Conservation (phyloP, 2,113 vertebrate species). For the Parus major region DNA sequence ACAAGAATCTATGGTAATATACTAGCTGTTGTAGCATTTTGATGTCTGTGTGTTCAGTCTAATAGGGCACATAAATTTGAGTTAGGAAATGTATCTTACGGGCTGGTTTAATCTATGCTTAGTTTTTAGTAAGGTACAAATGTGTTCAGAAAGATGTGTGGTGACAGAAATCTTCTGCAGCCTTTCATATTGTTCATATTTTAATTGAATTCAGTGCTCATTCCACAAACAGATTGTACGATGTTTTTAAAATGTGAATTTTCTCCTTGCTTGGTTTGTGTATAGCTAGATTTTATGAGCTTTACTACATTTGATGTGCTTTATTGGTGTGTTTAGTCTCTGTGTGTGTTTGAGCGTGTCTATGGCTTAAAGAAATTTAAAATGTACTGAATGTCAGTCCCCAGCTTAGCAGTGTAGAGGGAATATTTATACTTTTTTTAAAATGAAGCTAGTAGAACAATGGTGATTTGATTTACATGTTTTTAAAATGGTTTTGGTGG, state of each 20-base stretch:
- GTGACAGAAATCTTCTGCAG: constrained; percentile 33
- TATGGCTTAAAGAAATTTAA: neutral
- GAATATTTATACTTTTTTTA: neutral
- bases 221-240: neutral
- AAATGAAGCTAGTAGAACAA: neutral
- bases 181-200: constrained; percentile 32
- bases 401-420: neutral
- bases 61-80: neutral
- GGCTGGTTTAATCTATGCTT: neutral
- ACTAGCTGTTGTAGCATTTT: neutral
- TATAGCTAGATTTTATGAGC: neutral
- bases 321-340: neutral
- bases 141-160: neutral
- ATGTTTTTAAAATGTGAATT: neutral
- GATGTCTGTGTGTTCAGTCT: neutral
- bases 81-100: neutral
- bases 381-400: neutral
- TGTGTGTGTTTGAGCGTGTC: neutral
- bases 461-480: neutral
- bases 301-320: neutral
- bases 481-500: neutral
- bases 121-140: constrained; percentile 28
- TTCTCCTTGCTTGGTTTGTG: neutral
- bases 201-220: constrained; percentile 40
- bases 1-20: neutral